Evolutionary conservation across 2,113 vertebrate species (phyloP).

Genomic region (Calidris pygmaea): DNA sequence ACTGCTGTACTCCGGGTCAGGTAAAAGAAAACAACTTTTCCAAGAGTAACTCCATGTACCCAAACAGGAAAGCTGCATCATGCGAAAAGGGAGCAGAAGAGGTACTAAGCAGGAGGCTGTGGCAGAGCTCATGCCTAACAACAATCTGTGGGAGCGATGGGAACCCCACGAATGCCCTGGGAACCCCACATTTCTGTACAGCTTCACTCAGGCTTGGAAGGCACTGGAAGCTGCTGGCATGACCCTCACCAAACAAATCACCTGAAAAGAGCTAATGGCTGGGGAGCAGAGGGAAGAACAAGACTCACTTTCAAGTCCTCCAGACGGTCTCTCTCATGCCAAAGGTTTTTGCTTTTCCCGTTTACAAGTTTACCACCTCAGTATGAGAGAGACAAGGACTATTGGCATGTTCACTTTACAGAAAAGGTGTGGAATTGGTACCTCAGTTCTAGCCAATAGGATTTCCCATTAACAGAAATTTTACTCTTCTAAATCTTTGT

Average conservation of each 20-base stretch:
- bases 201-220: not conserved
- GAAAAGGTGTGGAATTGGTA: not conserved
- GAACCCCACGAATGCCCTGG: too few relatives aligned
- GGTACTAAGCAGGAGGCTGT: not conserved
- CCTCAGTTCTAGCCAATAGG: not conserved
- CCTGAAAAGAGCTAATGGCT: not conserved
- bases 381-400: not conserved
- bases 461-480: not conserved
- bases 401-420: accelerated
- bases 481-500: not conserved
- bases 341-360: not conserved
- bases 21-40: not conserved
- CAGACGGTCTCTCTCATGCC: not conserved
- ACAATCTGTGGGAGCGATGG: accelerated
- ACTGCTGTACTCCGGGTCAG: not conserved
- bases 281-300: not conserved
- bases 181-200: not conserved
- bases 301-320: not conserved
- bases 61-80: not conserved
- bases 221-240: not conserved
- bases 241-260: not conserved
- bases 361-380: not conserved
- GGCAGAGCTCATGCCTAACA: not conserved
- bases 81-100: not conserved
- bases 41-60: not conserved